phyloP scores from a whole-genome alignment of 2,797 vertebrate species.

The Chaenodraco wilsoni region DNA sequence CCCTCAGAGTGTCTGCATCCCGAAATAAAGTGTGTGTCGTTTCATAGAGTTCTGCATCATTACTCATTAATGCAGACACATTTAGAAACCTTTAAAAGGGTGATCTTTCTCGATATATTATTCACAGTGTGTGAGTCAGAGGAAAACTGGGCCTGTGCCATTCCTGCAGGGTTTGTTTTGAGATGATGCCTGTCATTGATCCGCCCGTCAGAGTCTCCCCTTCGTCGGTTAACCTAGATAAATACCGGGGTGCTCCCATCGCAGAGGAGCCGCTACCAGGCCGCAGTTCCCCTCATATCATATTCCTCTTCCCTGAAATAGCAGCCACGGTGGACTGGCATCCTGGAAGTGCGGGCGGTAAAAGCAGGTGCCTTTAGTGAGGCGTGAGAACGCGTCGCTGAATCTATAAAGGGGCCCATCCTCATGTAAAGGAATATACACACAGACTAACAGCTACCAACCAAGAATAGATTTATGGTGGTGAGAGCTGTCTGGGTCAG shows the following conservation, averaged over 20 bases:
- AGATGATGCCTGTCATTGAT: slow-evolving; percentile 57
- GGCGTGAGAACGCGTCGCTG: slow-evolving; percentile 47
- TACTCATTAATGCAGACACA: slow-evolving; percentile 32
- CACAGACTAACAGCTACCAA: slow-evolving; percentile 39
- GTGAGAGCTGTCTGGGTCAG: slow-evolving; percentile 20
- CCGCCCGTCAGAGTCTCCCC: slow-evolving; percentile 45
- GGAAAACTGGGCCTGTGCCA: slow-evolving; percentile 43
- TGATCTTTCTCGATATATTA: slow-evolving; percentile 17
- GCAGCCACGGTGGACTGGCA: slow-evolving; percentile 37
- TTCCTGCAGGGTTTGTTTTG: slow-evolving; percentile 44
- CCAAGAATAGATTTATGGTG: slow-evolving; percentile 62
- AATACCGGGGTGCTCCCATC: slow-evolving; percentile 30
- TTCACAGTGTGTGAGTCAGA: slow-evolving; percentile 20
- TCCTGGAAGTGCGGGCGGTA: slow-evolving; percentile 47
- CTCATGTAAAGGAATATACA: slow-evolving; percentile 52
- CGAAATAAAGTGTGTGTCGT: slow-evolving; percentile 42
- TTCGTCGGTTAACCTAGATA: slow-evolving; percentile 54
- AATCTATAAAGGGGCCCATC: slow-evolving; percentile 40
- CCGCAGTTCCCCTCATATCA: slow-evolving; percentile 38
- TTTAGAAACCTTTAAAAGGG: slow-evolving; percentile 28
- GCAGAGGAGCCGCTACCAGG: slow-evolving; percentile 19
- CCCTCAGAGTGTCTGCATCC: slow-evolving; percentile 25
- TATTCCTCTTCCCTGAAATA: slow-evolving; percentile 71
- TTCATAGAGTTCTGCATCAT: slow-evolving; percentile 25
- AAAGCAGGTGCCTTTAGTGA: slow-evolving; percentile 73